Evolutionary conservation across 2,113 vertebrate genomes (phyloP), one percentile per base, ranked within the genome.

Genomic region (Dicerorhinus sumatrensis): DNA sequence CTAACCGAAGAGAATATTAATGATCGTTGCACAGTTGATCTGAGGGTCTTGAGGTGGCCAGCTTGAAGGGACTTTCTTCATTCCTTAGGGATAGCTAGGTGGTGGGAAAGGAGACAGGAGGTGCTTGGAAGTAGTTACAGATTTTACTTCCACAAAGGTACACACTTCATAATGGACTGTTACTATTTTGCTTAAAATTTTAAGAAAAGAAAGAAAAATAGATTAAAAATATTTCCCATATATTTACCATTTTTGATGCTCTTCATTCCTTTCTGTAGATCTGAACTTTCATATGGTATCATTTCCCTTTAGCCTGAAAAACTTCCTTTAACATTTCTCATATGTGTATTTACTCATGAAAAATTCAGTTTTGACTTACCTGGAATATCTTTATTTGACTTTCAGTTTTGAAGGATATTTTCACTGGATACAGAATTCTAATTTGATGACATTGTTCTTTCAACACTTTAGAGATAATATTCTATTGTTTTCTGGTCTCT

Each of bases 111-210:
- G 27, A 70, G 83, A 62, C 11, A 84, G 5, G 58, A 60, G 14
- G 25, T 70, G 16, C 51, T 89, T 14, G 48, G 29, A 72, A 82
- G 10, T 58, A 67, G 18, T 75, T 79, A 84, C 0, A 46, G 72
- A 70, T 79, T 93, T 96, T 91, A 69, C 31, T 75, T 89, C 46
- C 48, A 75, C 23, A 39, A 82, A 82, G 27, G n/a, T n/a, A 46
- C 3, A 1, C 8, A 90, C 20, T 39, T 77, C 17, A 63, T 94
- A 33, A 29, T n/a, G 51, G 46, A 58, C 56, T 80, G 14, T 67
- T 84, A 21, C 33, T 51, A 73, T 54, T 89, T 80, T 91, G 54
- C 20, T 80, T 65, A 87, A 92, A 92, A 46, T 46, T 31, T 48
- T 85, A 60, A 77, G 16, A 65, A 31, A 60, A 73, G 70, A 91